Conservation (phyloP, 2,888 invertebrate genomes). For the Eupithecia pulchellata region DNA sequence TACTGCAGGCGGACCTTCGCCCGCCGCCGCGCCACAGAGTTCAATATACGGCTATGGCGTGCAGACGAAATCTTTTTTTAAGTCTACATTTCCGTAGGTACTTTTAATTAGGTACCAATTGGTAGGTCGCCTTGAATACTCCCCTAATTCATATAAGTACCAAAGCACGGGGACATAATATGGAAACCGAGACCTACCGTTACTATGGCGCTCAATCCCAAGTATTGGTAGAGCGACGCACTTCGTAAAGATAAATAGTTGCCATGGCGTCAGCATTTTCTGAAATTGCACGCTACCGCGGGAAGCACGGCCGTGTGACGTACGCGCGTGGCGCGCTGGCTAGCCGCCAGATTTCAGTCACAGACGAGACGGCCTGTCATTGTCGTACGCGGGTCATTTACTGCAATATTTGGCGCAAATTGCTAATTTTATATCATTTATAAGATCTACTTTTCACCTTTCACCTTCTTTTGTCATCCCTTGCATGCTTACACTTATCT, state of each 20-base stretch:
- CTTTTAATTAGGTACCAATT: background rate
- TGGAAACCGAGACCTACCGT: background rate
- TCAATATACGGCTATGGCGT: too few species aligned
- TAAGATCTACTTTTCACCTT: background rate
- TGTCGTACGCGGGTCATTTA: slow-evolving; percentile 58
- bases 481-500: background rate
- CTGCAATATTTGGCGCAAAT: slow-evolving; percentile 51
- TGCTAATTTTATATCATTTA: background rate
- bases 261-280: slow-evolving; percentile 59
- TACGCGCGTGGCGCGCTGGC: slow-evolving; percentile 66
- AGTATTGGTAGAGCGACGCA: background rate
- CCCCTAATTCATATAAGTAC: background rate
- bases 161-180: background rate
- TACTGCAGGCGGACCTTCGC: too few species aligned
- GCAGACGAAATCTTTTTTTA: too few species aligned
- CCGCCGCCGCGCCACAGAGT: too few species aligned
- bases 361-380: slow-evolving; percentile 66
- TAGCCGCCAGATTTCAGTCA: slow-evolving; percentile 53
- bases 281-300: slow-evolving; percentile 32
- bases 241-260: slow-evolving; percentile 40
- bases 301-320: slow-evolving; percentile 35
- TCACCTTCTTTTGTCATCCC: too few species aligned
- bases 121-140: background rate
- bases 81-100: background rate
- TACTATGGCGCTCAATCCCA: background rate